phyloP scores from a whole-genome alignment of 2,797 vertebrate genomes.

The Merluccius polli region DNA sequence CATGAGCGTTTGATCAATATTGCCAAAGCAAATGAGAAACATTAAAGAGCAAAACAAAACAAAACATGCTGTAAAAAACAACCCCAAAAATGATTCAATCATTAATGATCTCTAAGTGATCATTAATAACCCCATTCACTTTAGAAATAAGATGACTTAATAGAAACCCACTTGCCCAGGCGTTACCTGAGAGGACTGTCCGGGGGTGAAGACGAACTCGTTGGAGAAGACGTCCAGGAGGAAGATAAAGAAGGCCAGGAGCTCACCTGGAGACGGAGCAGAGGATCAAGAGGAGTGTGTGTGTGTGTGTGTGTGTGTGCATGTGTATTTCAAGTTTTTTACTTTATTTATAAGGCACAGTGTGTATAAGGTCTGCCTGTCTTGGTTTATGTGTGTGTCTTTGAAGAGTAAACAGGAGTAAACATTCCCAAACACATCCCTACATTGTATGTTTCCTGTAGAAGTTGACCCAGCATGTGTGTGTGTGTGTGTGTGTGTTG shows the following conservation, averaged over 20 bases:
- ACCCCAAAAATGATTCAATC: background rate
- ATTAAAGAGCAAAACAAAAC: background rate
- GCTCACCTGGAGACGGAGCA: conserved; percentile 70
- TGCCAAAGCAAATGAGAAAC: background rate
- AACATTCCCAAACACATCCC: too few relatives aligned
- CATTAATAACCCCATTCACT: background rate
- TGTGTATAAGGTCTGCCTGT: too few relatives aligned
- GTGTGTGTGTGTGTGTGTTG: background rate
- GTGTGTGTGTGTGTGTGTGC: too few relatives aligned
- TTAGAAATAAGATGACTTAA: background rate
- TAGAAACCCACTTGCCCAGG: background rate
- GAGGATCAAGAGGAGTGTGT: background rate
- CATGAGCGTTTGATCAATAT: background rate
- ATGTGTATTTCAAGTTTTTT: too few relatives aligned
- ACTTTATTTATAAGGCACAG: too few relatives aligned
- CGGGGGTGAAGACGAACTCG: conserved; percentile 92
- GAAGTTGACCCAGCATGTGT: too few relatives aligned
- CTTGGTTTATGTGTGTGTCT: background rate
- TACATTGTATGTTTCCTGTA: too few relatives aligned
- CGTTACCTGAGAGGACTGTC: conserved; percentile 77
- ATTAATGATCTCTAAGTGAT: background rate
- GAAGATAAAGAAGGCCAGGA: conserved; percentile 83
- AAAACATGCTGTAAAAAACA: background rate
- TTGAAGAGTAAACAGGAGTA: background rate
- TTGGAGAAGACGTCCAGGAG: conserved; percentile 80